Evolutionary conservation across 2,113 vertebrate species (phyloP), one percentile per base, ranked within the genome.

Genomic region (Salvelinus namaycush): DNA sequence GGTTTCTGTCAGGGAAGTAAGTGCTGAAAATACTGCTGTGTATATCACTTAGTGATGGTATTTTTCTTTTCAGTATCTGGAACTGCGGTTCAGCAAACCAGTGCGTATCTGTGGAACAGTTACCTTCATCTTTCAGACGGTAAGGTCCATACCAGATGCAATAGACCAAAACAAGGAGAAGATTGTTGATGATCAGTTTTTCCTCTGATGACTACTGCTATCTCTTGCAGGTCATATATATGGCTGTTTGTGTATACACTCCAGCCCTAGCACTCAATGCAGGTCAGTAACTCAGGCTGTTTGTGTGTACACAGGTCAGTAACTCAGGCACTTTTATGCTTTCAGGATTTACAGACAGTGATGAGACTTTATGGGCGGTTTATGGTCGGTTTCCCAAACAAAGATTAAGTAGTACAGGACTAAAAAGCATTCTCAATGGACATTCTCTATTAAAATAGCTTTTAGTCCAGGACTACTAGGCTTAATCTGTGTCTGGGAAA

Each of bases 71-170:
- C 87, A 99, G 97, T 98, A 99, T 85, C 87, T 99, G 80, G 97
- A 98, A 72, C 92, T 98, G 68, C 95, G 97, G 18, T 99, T 99
- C 90, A 96, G 90, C 87, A 98, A 96, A 92, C 83, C 90, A 0
- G 96, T 97, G 62, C 89, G 97, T 0, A 3, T 98, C 29, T 95
- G 95, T 0, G 97, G 96, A 20, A 99, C 97, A 0, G 0, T 95
- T 83, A 96, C 96, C 65, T 99, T 98, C 89, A 98, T 99, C 86
- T 97, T 97, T 91, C 97, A 98, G 74, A 98, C 96, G 95, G 97
- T 96, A 84, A 89, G 44, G 44, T 49, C n/a, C 20, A 3, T 26
- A 24, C 20, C 68, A 48, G 68, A 13, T 44, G 39, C 9, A 48
- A 66, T 24, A 49, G 39, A 20, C 5, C 39, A 49, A 22, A 4